Evolutionary conservation across 1,140 invertebrate species (phyloP).

Genomic region (Berghia stephanieae): DNA sequence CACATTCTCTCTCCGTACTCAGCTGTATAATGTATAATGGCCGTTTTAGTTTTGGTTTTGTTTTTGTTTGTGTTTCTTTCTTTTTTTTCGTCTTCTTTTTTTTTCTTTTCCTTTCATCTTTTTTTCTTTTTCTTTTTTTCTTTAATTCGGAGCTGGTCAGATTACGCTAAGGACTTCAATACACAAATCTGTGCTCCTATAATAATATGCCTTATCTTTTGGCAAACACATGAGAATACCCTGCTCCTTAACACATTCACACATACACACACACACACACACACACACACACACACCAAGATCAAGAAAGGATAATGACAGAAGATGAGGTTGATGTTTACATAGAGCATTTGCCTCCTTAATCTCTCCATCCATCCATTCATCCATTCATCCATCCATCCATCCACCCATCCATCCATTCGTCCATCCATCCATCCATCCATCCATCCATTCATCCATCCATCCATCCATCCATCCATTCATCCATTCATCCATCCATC

Average conservation of each 20-base stretch:
- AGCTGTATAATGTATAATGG: background rate
- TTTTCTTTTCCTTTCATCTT: background rate
- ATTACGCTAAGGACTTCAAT: background rate
- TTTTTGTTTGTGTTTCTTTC: background rate
- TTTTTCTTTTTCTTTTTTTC: background rate
- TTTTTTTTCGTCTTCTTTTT: background rate
- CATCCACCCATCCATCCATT: too few species aligned
- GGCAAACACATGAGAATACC: too few species aligned
- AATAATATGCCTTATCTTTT: background rate
- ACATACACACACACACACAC: constrained; percentile 22
- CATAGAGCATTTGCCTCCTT: background rate
- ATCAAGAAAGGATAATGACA: background rate
- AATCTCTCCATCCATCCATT: too few species aligned
- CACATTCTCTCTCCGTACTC: background rate
- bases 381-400: too few species aligned
- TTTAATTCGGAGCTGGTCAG: too few species aligned
- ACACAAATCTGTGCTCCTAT: constrained; percentile 5
- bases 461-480: too few species aligned
- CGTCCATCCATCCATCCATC: too few species aligned
- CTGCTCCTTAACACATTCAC: background rate
- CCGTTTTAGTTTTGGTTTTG: background rate
- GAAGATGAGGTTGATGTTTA: background rate
- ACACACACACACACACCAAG: constrained; percentile 25
- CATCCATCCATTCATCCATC: too few species aligned
- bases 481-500: too few species aligned